Base-by-base conservation (phyloP, 2,797 vertebrate species). In the Euthynnus affinis region DNA sequence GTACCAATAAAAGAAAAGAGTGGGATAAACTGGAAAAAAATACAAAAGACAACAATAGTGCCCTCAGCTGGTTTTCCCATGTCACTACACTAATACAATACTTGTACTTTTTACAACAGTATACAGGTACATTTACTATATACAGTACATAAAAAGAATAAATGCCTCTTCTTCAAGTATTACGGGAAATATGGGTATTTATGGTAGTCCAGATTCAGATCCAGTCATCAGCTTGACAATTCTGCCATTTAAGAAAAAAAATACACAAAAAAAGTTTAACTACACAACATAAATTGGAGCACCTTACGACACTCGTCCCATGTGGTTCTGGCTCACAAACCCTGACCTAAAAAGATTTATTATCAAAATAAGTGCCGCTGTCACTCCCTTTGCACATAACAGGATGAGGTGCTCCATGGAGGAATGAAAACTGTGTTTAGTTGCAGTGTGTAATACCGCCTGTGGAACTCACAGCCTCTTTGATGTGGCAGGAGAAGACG, bases 401-500 rank as follows among this genome's bases (percentile, higher is more conserved):
- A 14, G 2, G 23, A 48, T 18, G 20, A 18, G 20, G 37, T 15
- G 22, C 12, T 32, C 4, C 27, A 40, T 37, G 27, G 32, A 15
- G 17, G 8, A 27, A 34, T 52, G 18, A 32, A 73, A 73, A 46
- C 2, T 1, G 13, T 34, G 25, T 4, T n/a, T 14, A 9, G 25
- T 20, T 66, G 48, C 9, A 61, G 56, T 58, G 44, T 57, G 32
- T 62, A 15, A 71, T 5, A 53, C 10, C 53, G 22, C 0, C 42
- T 44, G 18, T 4, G 48, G n/a, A 59, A 97, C 98, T 98, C 88
- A 99, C 98, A n/a, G 98, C 98, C 87, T 99, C 98, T 94, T 98
- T 97, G 89, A 99, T 98, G 89, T 98, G 97, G 91, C 98, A 99
- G 89, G 97, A 97, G 91, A 99, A 99, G 74, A 99, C 96, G 12